Conservation (phyloP, 2,797 vertebrate species). For the Lophius americanus region DNA sequence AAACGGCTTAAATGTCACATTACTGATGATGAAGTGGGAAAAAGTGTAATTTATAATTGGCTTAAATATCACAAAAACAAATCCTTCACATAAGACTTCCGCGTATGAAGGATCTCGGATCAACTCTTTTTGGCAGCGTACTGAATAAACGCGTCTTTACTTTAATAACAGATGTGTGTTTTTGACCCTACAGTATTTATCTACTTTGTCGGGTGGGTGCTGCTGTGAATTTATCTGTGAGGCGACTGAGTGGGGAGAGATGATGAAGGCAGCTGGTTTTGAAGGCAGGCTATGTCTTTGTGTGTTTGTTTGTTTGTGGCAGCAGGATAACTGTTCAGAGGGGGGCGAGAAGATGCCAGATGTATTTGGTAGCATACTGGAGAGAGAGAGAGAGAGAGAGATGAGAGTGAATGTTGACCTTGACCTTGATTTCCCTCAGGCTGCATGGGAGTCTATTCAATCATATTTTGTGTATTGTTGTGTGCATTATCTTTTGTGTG, state of each 20-base stretch:
- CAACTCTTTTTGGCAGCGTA: background rate
- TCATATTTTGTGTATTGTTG: conserved; percentile 30
- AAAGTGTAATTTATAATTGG: background rate
- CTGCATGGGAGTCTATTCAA: conserved; percentile 50
- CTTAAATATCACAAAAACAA: background rate
- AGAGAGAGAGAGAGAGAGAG: conserved; percentile 10
- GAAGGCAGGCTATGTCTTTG: conserved; percentile 22
- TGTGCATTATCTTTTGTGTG: conserved; percentile 28
- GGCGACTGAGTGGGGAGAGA: conserved; percentile 20
- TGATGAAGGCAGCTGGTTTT: conserved; percentile 29
- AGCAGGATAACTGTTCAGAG: conserved; percentile 46
- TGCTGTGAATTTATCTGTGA: conserved; percentile 18
- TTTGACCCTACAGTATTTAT: conserved; percentile 2
- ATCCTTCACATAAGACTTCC: too few relatives aligned
- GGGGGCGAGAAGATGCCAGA: conserved; percentile 37
- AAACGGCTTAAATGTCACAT: background rate
- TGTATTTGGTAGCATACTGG: conserved; percentile 35
- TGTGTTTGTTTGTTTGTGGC: conserved; percentile 18
- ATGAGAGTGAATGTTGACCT: conserved; percentile 54
- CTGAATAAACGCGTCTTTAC: background rate
- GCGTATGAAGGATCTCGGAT: background rate
- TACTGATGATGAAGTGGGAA: background rate
- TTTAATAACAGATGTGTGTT: background rate
- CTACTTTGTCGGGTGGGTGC: background rate
- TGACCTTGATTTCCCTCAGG: conserved; percentile 76